Base-by-base conservation (phyloP, 2,113 vertebrate genomes). In the Cricetomys ansorgei region DNA sequence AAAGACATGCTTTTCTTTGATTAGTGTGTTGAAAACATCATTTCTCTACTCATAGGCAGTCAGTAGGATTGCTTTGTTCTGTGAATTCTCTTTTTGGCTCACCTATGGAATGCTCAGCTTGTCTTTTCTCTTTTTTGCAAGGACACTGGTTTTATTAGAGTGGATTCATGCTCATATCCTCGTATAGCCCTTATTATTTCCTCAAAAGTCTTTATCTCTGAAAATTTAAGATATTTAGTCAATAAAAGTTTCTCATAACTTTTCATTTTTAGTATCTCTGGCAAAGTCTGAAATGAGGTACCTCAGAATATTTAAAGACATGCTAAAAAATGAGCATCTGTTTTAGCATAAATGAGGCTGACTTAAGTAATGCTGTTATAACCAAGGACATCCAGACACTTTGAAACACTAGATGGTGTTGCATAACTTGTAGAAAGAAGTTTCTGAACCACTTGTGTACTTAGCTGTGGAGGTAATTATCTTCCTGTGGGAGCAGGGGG, bases 151-250 rank as follows among this genome's bases (percentile, higher is more conserved):
- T 16, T 11, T n/a, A 55, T 19, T 81, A 27, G 11, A 76, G 48
- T 31, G 5, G 12, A 17, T 2, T 16, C 16, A 29, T 5, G 0
- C 8, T 25, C 16, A 1, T 15, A 10, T 55, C 23, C 23, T 91
- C n/a, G 23, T 88, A 57, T 81, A 67, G 21, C 4, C 34, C 72
- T 43, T 65, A 31, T 69, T 59, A 69, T 11, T 4, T 43, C 45
- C 50, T 31, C 21, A 23, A 75, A 81, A 69, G 3, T 19, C 7
- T 40, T 55, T 67, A 11, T 67, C 7, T 67, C 64, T 67, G n/a
- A 40, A 16, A 40, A 89, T 40, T 79, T 12, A 1, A 11, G 5
- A 10, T 9, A n/a, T 90, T 93, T 17, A 40, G 9, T 81, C 59
- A 2, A 40, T 80, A 31, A 45, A 1, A 21, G 19, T 27, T 75